These are phyloP conservation scores for Nyctalus aviator DNA, from an alignment of 2,797 vertebrate genomes.

Conservation along the genomic window DNA sequence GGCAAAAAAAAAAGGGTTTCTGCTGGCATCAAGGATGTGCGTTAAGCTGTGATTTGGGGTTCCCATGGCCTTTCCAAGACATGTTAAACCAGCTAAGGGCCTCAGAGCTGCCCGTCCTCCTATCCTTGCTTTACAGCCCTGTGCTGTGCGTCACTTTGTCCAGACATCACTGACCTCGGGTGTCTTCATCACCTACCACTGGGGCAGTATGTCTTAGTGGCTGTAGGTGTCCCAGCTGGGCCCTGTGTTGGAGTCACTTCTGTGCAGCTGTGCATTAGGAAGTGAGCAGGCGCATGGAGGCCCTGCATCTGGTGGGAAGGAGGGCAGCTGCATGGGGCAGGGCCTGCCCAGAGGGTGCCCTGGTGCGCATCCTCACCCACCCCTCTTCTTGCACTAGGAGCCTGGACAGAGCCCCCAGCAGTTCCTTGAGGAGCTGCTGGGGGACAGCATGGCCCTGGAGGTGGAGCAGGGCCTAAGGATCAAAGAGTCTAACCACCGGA, in stretches of 20 bases:
- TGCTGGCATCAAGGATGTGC: too few species aligned
- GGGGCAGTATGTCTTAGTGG: accelerated
- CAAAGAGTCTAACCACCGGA: slow-evolving; percentile 96
- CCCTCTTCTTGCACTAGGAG: slow-evolving; percentile 88
- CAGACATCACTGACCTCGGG: neutral
- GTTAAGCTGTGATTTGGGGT: neutral
- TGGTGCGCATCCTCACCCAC: neutral
- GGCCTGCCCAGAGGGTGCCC: neutral
- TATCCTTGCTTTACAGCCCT: neutral
- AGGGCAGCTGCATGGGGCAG: accelerated
- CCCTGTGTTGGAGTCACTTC: neutral
- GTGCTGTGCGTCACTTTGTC: accelerated
- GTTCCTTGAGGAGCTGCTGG: slow-evolving; percentile 95
- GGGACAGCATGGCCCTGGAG: slow-evolving; percentile 98
- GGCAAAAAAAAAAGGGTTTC: neutral
- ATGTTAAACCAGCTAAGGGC: neutral
- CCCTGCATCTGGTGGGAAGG: neutral
- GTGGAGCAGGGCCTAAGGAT: slow-evolving; percentile 98
- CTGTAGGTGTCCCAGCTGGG: neutral
- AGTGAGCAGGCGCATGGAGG: neutral
- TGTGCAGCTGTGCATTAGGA: neutral
- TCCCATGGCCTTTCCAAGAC: neutral
- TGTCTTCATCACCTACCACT: neutral
- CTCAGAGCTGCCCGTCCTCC: accelerated
- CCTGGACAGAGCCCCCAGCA: slow-evolving; percentile 93